Evolutionary conservation across 1,140 invertebrate species (phyloP).

Genomic region (Orussus abietinus): DNA sequence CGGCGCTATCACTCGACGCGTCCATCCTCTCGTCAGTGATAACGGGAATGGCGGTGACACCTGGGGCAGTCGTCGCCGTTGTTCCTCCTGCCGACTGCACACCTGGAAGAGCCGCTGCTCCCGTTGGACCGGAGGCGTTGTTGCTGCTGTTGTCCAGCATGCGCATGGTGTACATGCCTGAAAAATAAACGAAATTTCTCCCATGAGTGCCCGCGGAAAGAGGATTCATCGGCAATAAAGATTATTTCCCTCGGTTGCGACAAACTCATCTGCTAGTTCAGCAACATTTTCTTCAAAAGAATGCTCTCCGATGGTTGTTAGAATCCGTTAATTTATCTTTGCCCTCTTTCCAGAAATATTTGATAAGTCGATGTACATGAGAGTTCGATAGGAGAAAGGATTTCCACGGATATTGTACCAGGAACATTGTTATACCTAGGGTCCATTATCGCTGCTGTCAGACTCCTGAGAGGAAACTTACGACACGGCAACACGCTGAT

Average conservation of each 20-base stretch:
- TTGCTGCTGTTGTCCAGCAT: slow-evolving; percentile 67
- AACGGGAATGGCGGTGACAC: slow-evolving; percentile 15
- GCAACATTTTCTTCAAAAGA: no score
- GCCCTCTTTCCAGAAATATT: no score
- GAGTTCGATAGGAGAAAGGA: no score
- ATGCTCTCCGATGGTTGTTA: no score
- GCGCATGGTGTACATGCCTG: slow-evolving; percentile 82
- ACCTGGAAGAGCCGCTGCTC: slow-evolving; percentile 40
- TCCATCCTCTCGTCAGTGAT: slow-evolving; percentile 66
- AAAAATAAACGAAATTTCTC: slow-evolving; percentile 41
- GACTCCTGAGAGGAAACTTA: not conserved
- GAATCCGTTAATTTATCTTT: no score
- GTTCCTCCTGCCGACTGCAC: slow-evolving; percentile 33
- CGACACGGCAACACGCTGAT: slow-evolving; percentile 8
- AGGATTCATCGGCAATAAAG: no score
- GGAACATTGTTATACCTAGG: no score
- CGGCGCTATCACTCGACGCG: slow-evolving; percentile 80
- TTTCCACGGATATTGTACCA: no score
- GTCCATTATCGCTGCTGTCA: slow-evolving; percentile 1
- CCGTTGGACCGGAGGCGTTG: slow-evolving; percentile 48
- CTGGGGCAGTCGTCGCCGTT: slow-evolving; percentile 21
- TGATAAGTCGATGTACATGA: no score
- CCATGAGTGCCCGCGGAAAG: no score
- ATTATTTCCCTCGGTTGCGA: no score
- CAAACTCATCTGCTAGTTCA: no score